phyloP scores from a whole-genome alignment of 2,888 invertebrate genomes.

The Agriotes lineatus region DNA sequence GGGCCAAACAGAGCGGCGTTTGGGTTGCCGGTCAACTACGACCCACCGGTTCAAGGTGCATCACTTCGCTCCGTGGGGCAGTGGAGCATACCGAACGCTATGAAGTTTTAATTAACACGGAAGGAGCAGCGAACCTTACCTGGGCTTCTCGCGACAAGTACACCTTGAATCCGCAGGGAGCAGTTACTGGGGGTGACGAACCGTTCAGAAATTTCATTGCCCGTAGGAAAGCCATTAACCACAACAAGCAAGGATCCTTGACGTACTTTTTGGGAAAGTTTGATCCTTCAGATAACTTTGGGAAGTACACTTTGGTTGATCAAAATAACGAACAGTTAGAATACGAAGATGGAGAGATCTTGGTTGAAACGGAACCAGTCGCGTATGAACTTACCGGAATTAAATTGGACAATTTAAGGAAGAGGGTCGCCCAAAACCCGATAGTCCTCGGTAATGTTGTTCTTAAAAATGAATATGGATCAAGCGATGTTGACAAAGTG shows the following conservation, averaged over 20 bases:
- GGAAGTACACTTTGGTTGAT: constrained; percentile 77
- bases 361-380: constrained; percentile 84
- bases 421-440: constrained; percentile 57
- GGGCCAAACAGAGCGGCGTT: constrained; percentile 78
- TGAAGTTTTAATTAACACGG: constrained; percentile 83
- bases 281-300: constrained; percentile 73
- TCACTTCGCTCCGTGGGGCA: constrained; percentile 73
- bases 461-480: constrained; percentile 63
- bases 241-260: constrained; percentile 58
- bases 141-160: constrained; percentile 85
- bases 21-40: constrained; percentile 80
- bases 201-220: constrained; percentile 59
- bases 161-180: constrained; percentile 74
- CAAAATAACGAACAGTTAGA: constrained; percentile 71
- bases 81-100: constrained; percentile 71
- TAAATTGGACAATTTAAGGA: constrained; percentile 63
- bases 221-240: constrained; percentile 53
- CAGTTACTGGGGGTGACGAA: constrained; percentile 72
- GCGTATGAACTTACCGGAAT: constrained; percentile 77
- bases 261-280: constrained; percentile 80
- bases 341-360: constrained; percentile 78
- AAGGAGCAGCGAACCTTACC: constrained; percentile 79
- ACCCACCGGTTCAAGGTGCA: constrained; percentile 72
- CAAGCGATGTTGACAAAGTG: constrained; percentile 71
- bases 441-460: constrained; percentile 63